Conservation (phyloP, 2,888 invertebrate genomes). For the Leuctra nigra region DNA sequence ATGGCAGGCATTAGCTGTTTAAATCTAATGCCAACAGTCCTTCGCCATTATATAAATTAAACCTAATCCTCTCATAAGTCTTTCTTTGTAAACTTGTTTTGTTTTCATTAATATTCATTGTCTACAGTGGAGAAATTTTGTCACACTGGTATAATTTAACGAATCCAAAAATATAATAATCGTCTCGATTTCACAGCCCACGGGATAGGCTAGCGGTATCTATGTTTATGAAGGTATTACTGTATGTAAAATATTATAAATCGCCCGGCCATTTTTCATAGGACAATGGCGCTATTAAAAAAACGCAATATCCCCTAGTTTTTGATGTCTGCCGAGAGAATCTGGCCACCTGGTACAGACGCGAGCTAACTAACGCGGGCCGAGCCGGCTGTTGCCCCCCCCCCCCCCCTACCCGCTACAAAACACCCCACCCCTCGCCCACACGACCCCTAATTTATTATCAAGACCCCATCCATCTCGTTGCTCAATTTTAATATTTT, state of each 20-base stretch:
- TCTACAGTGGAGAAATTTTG: background rate
- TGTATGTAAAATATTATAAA: conserved; percentile 18
- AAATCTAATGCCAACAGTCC: too few relatives aligned
- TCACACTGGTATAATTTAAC: background rate
- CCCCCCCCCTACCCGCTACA: conserved; percentile 8
- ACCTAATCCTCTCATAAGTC: background rate
- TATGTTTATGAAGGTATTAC: conserved; percentile 7
- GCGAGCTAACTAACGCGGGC: conserved; percentile 8
- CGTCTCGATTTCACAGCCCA: background rate
- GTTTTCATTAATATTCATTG: conserved; percentile 10
- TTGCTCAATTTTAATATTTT: conserved; percentile 10
- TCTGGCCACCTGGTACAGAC: conserved; percentile 13
- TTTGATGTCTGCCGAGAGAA: conserved; percentile 2
- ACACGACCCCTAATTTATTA: conserved; percentile 16
- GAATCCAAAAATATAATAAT: background rate
- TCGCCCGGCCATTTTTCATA: conserved; percentile 17
- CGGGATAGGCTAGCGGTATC: too few relatives aligned
- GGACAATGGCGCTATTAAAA: conserved; percentile 15
- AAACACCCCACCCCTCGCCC: background rate
- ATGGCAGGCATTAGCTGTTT: too few relatives aligned
- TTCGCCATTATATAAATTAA: too few relatives aligned
- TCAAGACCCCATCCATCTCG: conserved; percentile 18
- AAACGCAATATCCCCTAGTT: conserved; percentile 17
- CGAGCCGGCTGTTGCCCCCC: conserved; percentile 11
- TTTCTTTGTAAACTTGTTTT: background rate